Base-by-base conservation (phyloP, 2,797 vertebrate species). In the Echeneis naucrates region DNA sequence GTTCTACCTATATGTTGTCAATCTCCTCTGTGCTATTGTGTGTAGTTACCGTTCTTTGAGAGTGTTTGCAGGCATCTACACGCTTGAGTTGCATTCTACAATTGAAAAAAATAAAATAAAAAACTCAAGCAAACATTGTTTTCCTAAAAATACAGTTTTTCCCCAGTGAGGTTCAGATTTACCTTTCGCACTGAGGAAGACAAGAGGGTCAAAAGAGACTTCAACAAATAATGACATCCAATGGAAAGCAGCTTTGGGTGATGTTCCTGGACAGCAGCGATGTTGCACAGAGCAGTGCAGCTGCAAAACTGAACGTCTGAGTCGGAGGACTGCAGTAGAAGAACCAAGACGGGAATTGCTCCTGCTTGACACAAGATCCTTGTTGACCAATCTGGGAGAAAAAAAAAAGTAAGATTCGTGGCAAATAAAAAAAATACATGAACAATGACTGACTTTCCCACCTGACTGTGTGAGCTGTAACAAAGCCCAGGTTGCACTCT, bases 241-340 rank as follows among this genome's bases (percentile, higher is more conserved):
- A 90, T 64, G 74, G 84, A 80, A 35, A 96, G 83, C 89, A 96
- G 61, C 42, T 83, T 89, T 35, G 83, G 68, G 1, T 94, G 95
- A 70, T 95, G 87, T 66, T 91, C 88, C 27, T 66, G 42, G 0
- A 80, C 70, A 6, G 89, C 88, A 51, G 95, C 92, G 21, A 96
- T 45, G 0, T 95, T 95, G 77, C 93, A 93, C 42, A 96, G 82
- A 55, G 95, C 93, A 38, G 91, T 87, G 85, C 95, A 95, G 87
- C 96, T 96, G 83, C 94, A 94, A 76, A 95, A 95, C 94, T 96
- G 95, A 21, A 96, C 91, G 84, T 95, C 91, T 69, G 94, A 88
- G 73, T 95, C 93, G 47, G 94, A 82, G 66, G 94, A 95, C 87
- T 95, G 94, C 78, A 96, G 87, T 48, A 96, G 89, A 57, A 92